phyloP scores from a whole-genome alignment of 1,140 invertebrate genomes.

The Drosophila lini region DNA sequence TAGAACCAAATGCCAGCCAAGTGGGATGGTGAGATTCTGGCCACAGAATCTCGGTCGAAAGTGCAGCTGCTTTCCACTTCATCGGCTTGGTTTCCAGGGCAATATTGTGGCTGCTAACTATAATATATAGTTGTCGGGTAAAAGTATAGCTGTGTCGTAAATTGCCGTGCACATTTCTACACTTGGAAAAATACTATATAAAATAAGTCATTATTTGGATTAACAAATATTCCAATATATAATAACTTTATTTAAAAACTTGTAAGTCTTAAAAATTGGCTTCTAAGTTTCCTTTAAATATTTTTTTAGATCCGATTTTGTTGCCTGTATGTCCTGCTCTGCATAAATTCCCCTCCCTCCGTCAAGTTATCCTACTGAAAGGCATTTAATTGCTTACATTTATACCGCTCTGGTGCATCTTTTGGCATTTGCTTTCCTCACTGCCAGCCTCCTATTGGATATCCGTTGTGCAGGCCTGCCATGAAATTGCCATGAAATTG shows the following conservation, averaged over 20 bases:
- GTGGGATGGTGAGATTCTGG: constrained; percentile 11
- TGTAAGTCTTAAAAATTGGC: background rate
- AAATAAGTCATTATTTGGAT: background rate
- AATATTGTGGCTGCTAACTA: constrained; percentile 41
- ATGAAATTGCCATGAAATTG: constrained; percentile 30
- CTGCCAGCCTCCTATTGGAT: constrained; percentile 22
- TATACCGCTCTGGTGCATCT: constrained; percentile 22
- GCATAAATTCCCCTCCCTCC: constrained; percentile 17
- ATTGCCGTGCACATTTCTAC: constrained; percentile 11
- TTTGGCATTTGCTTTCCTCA: constrained; percentile 13
- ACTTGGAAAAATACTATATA: background rate
- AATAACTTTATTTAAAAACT: rapidly evolving
- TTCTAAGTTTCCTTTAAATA: too few species aligned
- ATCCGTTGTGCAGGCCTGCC: constrained; percentile 8
- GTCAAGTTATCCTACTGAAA: constrained; percentile 24
- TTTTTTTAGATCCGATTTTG: background rate
- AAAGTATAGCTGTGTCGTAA: constrained; percentile 42
- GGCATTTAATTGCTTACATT: constrained; percentile 42
- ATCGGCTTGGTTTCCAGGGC: constrained; percentile 18
- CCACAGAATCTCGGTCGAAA: constrained; percentile 44
- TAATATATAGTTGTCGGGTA: constrained; percentile 31
- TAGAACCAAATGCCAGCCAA: constrained; percentile 4
- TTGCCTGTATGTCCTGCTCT: background rate
- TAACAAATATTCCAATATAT: background rate
- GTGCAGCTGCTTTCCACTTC: constrained; percentile 42